Evolutionary conservation across 2,888 invertebrate genomes (phyloP).

Genomic region (Harpalus rubripes): DNA sequence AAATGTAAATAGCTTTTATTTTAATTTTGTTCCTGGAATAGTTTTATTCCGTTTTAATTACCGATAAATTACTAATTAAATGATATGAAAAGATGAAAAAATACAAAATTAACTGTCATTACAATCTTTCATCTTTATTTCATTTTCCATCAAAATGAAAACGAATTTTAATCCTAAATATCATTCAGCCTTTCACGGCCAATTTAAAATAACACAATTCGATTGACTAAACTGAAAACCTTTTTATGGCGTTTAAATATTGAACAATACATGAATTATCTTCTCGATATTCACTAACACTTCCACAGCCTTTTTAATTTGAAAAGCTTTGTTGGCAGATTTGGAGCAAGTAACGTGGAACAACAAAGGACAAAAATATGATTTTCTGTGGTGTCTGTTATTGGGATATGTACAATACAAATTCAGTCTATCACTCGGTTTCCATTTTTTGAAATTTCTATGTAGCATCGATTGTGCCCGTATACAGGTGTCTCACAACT

Average conservation of each 20-base stretch:
- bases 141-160: not conserved
- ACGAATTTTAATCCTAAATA: not conserved
- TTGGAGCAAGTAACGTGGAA: not conserved
- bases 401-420: not conserved
- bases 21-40: too few species aligned
- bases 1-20: too few species aligned
- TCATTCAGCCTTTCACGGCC: not conserved
- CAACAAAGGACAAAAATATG: not conserved
- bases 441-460: not conserved
- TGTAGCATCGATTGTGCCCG: not conserved
- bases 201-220: constrained; percentile 3
- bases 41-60: too few species aligned
- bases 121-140: not conserved
- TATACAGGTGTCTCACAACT: too few species aligned
- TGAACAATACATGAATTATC: not conserved
- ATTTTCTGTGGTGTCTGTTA: not conserved
- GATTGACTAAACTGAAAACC: not conserved
- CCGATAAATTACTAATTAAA: too few species aligned
- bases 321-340: not conserved
- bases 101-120: not conserved
- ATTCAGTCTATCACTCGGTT: not conserved
- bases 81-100: too few species aligned
- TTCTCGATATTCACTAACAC: not conserved
- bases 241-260: not conserved
- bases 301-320: not conserved